Evolutionary conservation across 2,113 vertebrate species (phyloP).

Genomic region (Porphyrio hochstetteri): DNA sequence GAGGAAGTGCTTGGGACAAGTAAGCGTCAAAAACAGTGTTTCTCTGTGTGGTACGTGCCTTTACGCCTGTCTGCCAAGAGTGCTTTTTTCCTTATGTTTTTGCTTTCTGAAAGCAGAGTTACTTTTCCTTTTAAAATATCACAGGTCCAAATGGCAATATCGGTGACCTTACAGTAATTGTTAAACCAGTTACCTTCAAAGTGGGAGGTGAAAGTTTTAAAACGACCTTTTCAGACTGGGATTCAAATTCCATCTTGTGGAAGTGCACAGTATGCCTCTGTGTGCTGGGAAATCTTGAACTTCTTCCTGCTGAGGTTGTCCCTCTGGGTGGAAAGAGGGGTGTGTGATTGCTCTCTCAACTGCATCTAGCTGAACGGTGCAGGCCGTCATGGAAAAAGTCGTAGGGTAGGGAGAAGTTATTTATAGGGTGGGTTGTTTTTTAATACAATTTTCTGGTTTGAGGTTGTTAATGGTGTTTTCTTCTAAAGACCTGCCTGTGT

Average conservation of each 20-base stretch:
- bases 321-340: background rate
- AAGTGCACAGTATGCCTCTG: fast-evolving
- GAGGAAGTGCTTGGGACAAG: background rate
- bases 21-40: background rate
- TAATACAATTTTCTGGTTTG: background rate
- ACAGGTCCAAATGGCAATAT: background rate
- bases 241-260: background rate
- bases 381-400: background rate
- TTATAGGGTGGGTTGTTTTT: background rate
- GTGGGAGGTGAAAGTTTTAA: background rate
- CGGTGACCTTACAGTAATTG: background rate
- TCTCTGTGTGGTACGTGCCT: background rate
- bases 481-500: background rate
- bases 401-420: background rate
- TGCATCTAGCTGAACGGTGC: background rate
- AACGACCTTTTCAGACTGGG: background rate
- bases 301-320: background rate
- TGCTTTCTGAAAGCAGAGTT: background rate
- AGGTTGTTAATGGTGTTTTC: background rate
- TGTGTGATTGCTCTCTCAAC: background rate
- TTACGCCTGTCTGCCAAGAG: background rate
- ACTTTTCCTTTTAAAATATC: background rate
- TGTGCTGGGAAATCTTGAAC: background rate
- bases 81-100: background rate
- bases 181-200: background rate